phyloP scores from a whole-genome alignment of 2,113 vertebrate genomes.

The Rhinoderma darwinii region DNA sequence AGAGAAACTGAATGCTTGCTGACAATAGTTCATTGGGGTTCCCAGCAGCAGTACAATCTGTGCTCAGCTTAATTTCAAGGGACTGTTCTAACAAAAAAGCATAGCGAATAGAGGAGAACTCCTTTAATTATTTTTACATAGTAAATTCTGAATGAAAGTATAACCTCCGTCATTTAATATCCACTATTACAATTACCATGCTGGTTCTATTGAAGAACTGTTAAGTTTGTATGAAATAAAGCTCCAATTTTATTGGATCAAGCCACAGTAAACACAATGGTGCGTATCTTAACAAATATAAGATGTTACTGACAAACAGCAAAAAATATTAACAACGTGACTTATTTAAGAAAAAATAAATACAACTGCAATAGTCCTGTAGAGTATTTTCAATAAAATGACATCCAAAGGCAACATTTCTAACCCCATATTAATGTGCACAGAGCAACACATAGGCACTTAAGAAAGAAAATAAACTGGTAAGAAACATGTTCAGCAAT shows the following conservation, averaged over 20 bases:
- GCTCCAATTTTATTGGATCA: neutral
- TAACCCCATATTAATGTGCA: neutral
- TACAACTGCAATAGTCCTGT: neutral
- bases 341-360: neutral
- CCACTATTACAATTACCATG: too few relatives aligned
- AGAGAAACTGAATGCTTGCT: too few relatives aligned
- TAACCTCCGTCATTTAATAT: too few relatives aligned
- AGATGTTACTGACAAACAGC: neutral
- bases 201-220: neutral
- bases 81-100: too few relatives aligned
- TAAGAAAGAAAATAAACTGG: neutral
- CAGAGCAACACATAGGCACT: neutral
- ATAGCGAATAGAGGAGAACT: too few relatives aligned
- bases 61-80: too few relatives aligned
- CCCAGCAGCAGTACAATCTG: too few relatives aligned
- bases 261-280: neutral
- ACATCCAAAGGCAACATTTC: neutral
- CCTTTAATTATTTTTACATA: too few relatives aligned
- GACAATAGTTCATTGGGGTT: too few relatives aligned
- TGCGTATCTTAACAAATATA: neutral
- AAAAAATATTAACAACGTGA: neutral
- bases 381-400: neutral
- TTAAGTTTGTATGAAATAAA: neutral
- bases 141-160: too few relatives aligned
- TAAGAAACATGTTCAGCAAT: conserved; percentile 35